Percentiles rank a stretch among this genome's conserved stretches.
phyloP scores from a whole-genome alignment of 2,113 vertebrate species.

The Chrysemys picta region DNA sequence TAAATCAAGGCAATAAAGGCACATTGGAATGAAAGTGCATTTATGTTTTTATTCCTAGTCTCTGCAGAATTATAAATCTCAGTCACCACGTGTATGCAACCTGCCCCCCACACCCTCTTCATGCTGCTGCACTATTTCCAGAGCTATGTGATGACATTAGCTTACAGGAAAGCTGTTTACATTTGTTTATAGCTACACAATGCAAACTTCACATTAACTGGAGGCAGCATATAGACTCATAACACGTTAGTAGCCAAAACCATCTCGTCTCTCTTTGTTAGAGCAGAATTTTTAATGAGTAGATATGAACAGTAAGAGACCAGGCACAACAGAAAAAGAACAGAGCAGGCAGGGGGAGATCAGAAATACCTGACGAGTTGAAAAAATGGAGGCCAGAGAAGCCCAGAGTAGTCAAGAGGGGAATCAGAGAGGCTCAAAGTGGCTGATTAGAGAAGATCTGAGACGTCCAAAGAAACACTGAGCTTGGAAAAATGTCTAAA shows the following conservation, averaged over 20 bases:
- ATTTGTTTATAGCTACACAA: conserved; percentile 13
- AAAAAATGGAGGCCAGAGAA: not conserved
- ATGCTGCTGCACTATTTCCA: not conserved
- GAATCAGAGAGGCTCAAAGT: not conserved
- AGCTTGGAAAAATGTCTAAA: not conserved
- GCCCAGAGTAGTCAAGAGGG: not conserved
- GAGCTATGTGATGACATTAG: not conserved
- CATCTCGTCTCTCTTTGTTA: not conserved
- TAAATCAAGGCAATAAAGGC: conserved; percentile 58
- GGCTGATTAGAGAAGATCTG: not conserved
- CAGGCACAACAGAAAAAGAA: not conserved
- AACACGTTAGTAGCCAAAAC: not conserved
- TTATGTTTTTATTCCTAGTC: conserved; percentile 57
- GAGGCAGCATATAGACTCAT: not conserved
- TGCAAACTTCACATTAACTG: conserved; percentile 20
- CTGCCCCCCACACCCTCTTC: not conserved
- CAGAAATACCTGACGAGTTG: not conserved
- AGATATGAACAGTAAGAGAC: not conserved
- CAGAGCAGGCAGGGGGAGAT: not conserved
- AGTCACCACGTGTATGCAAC: not conserved
- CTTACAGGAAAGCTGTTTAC: conserved; percentile 11
- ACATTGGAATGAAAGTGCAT: conserved; percentile 44
- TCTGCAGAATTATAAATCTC: conserved; percentile 66
- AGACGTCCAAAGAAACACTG: not conserved
- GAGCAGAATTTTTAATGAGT: not conserved